Evolutionary conservation across 2,888 invertebrate species (phyloP).

Genomic region (Willowsia nigromaculata): DNA sequence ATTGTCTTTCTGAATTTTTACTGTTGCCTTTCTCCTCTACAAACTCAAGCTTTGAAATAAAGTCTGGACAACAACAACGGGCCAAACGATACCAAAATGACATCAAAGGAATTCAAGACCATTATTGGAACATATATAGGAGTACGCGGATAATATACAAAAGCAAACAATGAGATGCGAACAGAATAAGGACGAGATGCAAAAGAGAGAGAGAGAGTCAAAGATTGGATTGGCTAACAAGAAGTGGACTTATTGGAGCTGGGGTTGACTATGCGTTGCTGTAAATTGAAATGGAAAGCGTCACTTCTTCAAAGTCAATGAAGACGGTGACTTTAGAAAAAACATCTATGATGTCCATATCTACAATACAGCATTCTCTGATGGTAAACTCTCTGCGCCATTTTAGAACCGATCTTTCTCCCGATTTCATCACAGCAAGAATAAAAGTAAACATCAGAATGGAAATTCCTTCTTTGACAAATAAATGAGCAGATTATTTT

Average conservation of each 20-base stretch:
- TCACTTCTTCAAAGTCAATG: conserved; percentile 69
- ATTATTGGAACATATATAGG: conserved; percentile 3
- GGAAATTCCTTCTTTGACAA: conserved; percentile 43
- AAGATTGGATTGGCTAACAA: conserved; percentile 52
- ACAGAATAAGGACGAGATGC: conserved; percentile 63
- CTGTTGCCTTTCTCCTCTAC: conserved; percentile 42
- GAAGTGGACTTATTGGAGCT: conserved; percentile 28
- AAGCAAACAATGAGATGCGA: conserved; percentile 70
- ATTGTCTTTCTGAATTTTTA: conserved; percentile 72
- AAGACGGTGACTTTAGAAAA: neutral
- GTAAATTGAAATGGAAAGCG: conserved; percentile 71
- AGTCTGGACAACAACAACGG: conserved; percentile 53
- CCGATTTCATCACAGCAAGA: conserved; percentile 22
- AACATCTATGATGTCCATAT: neutral
- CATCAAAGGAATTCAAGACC: conserved; percentile 68
- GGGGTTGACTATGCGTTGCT: conserved; percentile 59
- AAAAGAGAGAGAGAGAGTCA: conserved; percentile 44
- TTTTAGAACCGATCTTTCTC: conserved; percentile 35
- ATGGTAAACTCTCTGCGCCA: conserved; percentile 4
- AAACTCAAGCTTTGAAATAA: conserved; percentile 67
- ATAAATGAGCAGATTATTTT: conserved; percentile 46
- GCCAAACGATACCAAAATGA: conserved; percentile 47
- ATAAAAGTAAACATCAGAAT: conserved; percentile 43
- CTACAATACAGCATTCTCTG: neutral
- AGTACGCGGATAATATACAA: conserved; percentile 40